These are phyloP conservation scores for Tenebrosternarchus preto DNA, from an alignment of 2,113 vertebrate species.

Conservation along the genomic window DNA sequence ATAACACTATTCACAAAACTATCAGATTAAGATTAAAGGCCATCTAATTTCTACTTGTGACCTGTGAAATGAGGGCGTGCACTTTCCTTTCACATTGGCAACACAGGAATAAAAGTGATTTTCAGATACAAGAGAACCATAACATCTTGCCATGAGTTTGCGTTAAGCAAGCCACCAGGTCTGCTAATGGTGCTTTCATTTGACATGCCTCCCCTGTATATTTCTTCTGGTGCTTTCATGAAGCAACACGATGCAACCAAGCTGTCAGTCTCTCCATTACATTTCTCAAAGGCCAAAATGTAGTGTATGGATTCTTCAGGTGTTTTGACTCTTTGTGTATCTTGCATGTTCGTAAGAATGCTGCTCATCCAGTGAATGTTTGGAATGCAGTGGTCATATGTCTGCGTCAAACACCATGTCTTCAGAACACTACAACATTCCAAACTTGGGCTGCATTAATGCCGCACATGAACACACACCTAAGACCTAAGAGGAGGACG, in stretches of 20 bases:
- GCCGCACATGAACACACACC: not conserved
- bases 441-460: not conserved
- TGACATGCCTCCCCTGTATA: too few species aligned
- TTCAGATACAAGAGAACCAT: too few species aligned
- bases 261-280: not conserved
- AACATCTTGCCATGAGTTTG: too few species aligned
- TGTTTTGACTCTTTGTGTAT: not conserved
- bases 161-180: too few species aligned
- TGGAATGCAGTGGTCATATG: not conserved
- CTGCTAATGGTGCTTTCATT: too few species aligned
- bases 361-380: slow-evolving; percentile 1
- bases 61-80: too few species aligned
- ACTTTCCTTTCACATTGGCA: too few species aligned
- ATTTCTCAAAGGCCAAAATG: not conserved
- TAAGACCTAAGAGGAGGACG: not conserved
- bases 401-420: not conserved
- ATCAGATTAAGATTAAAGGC: too few species aligned
- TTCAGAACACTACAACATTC: not conserved
- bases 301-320: not conserved
- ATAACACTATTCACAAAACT: too few species aligned
- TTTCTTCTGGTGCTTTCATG: not conserved
- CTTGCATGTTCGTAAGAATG: not conserved
- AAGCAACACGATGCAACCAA: not conserved
- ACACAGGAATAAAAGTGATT: too few species aligned
- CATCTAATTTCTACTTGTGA: too few species aligned